Evolutionary conservation across 2,113 vertebrate species (phyloP).

Genomic region (Mobula hypostoma): DNA sequence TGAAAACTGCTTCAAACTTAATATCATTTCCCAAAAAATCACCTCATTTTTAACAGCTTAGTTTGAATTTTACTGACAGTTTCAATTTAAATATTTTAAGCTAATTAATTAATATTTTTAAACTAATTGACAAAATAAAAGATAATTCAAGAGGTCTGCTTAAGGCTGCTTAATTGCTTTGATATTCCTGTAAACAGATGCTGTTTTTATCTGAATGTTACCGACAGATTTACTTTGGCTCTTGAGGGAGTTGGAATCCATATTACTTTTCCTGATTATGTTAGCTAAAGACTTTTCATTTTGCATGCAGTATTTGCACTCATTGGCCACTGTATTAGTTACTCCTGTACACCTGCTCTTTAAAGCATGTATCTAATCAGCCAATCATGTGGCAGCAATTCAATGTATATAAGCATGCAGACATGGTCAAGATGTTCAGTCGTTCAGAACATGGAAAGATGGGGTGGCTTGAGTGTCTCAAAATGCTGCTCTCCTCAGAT

Average conservation of each 20-base stretch:
- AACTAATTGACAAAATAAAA: not conserved
- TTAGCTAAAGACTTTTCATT: not conserved
- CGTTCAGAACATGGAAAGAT: not conserved
- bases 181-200: not conserved
- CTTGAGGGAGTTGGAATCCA: not conserved
- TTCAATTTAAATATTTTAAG: not conserved
- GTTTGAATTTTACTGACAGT: not conserved
- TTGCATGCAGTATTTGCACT: too few species aligned
- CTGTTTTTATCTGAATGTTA: not conserved
- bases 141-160: not conserved
- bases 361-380: too few species aligned
- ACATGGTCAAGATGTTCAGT: not conserved
- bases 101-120: not conserved
- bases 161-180: not conserved
- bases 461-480: too few species aligned
- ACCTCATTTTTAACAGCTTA: not conserved
- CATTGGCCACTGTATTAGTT: too few species aligned
- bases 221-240: not conserved
- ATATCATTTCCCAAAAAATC: not conserved
- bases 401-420: too few species aligned
- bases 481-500: too few species aligned
- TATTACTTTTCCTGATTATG: not conserved
- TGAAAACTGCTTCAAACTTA: not conserved
- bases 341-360: too few species aligned
- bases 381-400: too few species aligned